Percentiles rank a stretch among this genome's conserved stretches.
Evolutionary conservation across 2,888 invertebrate genomes (phyloP).

Genomic region (Pantelozetes paolii): DNA sequence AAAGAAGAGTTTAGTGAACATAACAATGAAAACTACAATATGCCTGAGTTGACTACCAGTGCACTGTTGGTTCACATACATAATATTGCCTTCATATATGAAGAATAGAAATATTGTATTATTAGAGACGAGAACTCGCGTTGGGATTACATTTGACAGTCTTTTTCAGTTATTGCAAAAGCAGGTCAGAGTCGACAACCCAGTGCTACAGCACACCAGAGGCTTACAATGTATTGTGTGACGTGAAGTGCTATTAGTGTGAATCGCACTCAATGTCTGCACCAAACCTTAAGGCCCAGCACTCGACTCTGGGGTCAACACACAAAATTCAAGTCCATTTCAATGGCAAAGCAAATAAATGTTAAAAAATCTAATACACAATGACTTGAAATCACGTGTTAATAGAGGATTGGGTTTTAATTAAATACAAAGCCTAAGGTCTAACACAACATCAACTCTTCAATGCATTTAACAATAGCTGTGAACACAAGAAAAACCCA

Average conservation of each 20-base stretch:
- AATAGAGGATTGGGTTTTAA: conserved; percentile 12
- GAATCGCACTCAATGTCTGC: background rate
- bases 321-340: background rate
- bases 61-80: background rate
- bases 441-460: background rate
- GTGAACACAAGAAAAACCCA: background rate
- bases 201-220: conserved; percentile 6
- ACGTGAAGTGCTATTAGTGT: conserved; percentile 22
- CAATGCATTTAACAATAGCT: background rate
- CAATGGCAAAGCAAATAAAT: background rate
- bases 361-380: conserved; percentile 15
- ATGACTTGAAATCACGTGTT: conserved; percentile 23
- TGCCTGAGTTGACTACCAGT: background rate
- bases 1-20: background rate
- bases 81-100: conserved; percentile 18
- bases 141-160: conserved; percentile 33
- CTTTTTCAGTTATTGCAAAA: conserved; percentile 14
- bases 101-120: conserved; percentile 19
- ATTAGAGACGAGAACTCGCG: conserved; percentile 19
- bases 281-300: background rate
- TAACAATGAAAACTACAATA: conserved; percentile 19
- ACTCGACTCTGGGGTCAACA: background rate
- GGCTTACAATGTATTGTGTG: background rate
- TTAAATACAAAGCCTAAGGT: conserved; percentile 16
- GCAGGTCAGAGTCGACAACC: conserved; percentile 8